Conservation (phyloP, 1,140 invertebrate genomes). For the Pararge aegeria region DNA sequence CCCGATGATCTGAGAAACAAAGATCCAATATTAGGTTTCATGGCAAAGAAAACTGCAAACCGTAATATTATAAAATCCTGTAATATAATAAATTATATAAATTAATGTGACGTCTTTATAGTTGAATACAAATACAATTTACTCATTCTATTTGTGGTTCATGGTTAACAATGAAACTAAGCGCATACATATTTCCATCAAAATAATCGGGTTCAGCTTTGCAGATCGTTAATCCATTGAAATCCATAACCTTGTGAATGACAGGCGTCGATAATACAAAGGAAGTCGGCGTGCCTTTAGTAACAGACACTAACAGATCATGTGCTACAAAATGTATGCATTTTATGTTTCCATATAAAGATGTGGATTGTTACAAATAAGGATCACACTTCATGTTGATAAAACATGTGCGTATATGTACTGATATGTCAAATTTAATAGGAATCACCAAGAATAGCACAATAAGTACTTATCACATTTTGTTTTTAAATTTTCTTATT, state of each 20-base stretch:
- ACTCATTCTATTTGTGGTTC: not conserved
- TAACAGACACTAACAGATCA: slow-evolving; percentile 2
- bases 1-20: too few relatives aligned
- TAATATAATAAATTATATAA: too few relatives aligned
- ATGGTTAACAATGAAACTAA: not conserved
- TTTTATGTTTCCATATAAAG: not conserved
- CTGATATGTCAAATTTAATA: not conserved
- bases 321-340: not conserved
- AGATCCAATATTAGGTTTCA: too few relatives aligned
- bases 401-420: not conserved
- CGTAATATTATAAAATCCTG: too few relatives aligned
- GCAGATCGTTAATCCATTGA: slow-evolving; percentile 30
- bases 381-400: not conserved
- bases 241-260: slow-evolving; percentile 36
- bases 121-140: not conserved
- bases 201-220: slow-evolving; percentile 21
- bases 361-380: not conserved
- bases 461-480: too few relatives aligned
- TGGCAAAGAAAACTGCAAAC: too few relatives aligned
- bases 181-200: not conserved
- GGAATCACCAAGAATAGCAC: not conserved
- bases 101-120: too few relatives aligned
- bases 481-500: too few relatives aligned
- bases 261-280: slow-evolving; percentile 27
- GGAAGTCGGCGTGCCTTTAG: slow-evolving; percentile 26